Base-by-base conservation (phyloP, 2,888 invertebrate genomes). In the Gymnocheta viridis region DNA sequence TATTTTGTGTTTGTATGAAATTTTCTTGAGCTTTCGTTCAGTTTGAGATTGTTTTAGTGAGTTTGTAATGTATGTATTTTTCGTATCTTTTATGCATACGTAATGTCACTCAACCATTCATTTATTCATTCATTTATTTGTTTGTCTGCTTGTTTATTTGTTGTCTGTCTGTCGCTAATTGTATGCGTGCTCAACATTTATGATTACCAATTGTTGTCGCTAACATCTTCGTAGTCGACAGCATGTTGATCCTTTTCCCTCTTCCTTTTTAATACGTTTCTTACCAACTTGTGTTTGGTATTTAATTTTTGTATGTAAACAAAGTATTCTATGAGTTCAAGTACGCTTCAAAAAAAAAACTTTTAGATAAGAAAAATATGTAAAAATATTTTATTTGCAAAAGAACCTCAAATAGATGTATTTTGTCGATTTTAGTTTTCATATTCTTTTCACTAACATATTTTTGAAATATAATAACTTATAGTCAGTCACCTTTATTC, bases 161-260 rank as follows among this genome's bases (percentile, higher is more conserved):
- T 78, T 69, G 54, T 22, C 51, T 58, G 82, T 82, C 85, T 85
- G 82, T 79, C 76, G 62, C 82, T 86, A 85, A 86, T 85, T 85
- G 82, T 78, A 80, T 83, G 81, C 77, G 82, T 86, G 85, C 80
- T 85, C 79, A 81, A 85, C 74, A 77, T 85, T 86, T 83, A 81
- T 86, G 85, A 76, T 79, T 74, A 56, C 27, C 51, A 73, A 77
- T 86, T 82, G 60, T 69, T 67, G 56, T 58, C 19, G 49, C 3
- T 35, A 27, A 32, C 51, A 38, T 67, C 24, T 17, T 47, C 19
- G 10, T 24, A 58, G 27, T 41, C 41, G 19, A n/a, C 54, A 54
- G 41, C 27, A 41, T 41, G 41, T n/a, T 44, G 51, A 64, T 41
- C 19, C 41, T 62, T 62, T 51, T 41, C 27, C 24, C 24, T 35